These are phyloP conservation scores for Nemopilema nomurai DNA, from an alignment of 30 jellyfish, hydroid and myxozoan genomes.

Conservation along the genomic window DNA sequence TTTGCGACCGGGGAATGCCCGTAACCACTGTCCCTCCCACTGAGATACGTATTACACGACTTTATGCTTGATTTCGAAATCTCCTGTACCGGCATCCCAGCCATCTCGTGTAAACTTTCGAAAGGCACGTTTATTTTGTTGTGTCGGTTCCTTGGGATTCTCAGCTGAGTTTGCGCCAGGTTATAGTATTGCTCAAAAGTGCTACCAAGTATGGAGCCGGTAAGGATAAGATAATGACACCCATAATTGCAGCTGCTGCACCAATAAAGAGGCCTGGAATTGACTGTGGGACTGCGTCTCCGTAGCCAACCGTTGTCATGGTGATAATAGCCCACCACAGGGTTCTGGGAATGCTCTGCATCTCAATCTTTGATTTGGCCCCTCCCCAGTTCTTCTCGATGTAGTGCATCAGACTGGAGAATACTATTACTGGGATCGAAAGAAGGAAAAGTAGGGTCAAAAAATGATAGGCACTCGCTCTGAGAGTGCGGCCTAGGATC, in stretches of 20 bases:
- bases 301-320: constrained; percentile 98
- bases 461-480: constrained; percentile 91
- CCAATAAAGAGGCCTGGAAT: constrained; percentile 82
- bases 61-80: constrained; percentile 76
- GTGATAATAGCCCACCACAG: constrained; percentile 97
- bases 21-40: constrained; percentile 91
- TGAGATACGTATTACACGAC: constrained; percentile 76
- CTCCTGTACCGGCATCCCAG: constrained; percentile 54
- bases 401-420: constrained; percentile 78
- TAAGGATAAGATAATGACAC: constrained; percentile 87
- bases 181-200: constrained; percentile 91
- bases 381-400: constrained; percentile 78
- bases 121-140: constrained; percentile 50
- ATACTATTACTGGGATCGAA: constrained; percentile 79
- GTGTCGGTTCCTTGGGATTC: constrained; percentile 71
- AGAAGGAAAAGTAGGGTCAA: constrained; percentile 67
- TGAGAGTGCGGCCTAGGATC: constrained; percentile 85
- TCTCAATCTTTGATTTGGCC: constrained; percentile 28
- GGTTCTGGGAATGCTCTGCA: constrained; percentile 70
- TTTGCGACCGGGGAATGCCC: constrained; percentile 88
- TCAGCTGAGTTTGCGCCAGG: constrained; percentile 83
- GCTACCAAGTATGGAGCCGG: constrained; percentile 92
- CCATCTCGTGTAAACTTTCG: constrained; percentile 56
- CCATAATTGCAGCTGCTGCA: constrained; percentile 85
- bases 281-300: constrained; percentile 81